Base-by-base conservation (phyloP, 2,888 invertebrate species). In the Drosophila multiciliata region DNA sequence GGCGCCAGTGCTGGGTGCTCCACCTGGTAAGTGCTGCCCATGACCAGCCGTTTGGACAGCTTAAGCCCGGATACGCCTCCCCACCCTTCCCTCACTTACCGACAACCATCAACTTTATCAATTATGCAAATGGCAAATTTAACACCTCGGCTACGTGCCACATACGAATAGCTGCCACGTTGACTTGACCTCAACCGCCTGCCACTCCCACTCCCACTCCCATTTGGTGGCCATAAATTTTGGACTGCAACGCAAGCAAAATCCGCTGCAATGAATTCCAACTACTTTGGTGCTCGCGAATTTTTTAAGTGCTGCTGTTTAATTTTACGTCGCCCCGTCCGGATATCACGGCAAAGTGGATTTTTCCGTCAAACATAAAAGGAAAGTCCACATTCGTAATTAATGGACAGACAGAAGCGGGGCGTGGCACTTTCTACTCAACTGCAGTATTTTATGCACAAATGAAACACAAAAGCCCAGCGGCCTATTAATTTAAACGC, bases 61-160 rank as follows among this genome's bases (percentile, higher is more conserved):
- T 80, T 80, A 78, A 80, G 48, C 48, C 66, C 52, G 58, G 49
- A 58, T 49, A 45, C 52, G 63, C 53, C 58, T 26, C 29, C 32
- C 52, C 50, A 23, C 49, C 23, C 50, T 67, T 45, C 35, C 38
- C 32, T 15, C 38, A 12, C 17, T 35, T 62, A 45, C 66, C 72
- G 72, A 67, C 66, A 35, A 61, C 73, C 82, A 73, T 71, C 73
- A 78, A 88, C 81, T 85, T 83, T 89, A 90, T 90, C 88, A 90
- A 90, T 91, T 90, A 90, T 90, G 91, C 85, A 91, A 91, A 90
- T 90, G 82, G 85, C 66, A 87, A 89, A 85, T 88, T 89, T 90
- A 85, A 87, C 91, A 89, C 87, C 87, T 90, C 74, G 74, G 66
- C 73, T 73, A 66, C 69, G 80, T 73, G 81, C 75, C 74, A 80